These are phyloP conservation scores for Lasiurus cinereus DNA, from an alignment of 2,113 vertebrate genomes.

Conservation along the genomic window DNA sequence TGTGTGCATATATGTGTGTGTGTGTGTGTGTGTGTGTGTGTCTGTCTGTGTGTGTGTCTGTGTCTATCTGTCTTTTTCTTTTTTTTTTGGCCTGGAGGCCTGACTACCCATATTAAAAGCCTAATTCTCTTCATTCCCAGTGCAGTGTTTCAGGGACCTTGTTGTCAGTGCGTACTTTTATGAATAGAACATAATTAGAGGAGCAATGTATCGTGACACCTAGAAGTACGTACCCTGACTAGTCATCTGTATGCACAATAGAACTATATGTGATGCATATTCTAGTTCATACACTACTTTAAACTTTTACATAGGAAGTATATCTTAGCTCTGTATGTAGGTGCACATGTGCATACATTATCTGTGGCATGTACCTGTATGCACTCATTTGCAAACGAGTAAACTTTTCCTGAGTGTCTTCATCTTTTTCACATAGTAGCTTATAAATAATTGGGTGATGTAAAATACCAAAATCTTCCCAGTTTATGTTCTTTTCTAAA, in stretches of 20 bases:
- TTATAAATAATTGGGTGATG: not conserved
- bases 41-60: not conserved
- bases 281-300: not conserved
- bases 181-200: not conserved
- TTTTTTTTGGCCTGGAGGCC: not conserved
- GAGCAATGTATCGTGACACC: not conserved
- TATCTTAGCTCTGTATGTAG: not conserved
- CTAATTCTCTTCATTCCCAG: not conserved
- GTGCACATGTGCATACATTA: not conserved
- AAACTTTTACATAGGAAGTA: not conserved
- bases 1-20: not conserved
- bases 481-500: constrained; percentile 29
- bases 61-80: not conserved
- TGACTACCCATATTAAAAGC: not conserved
- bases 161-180: not conserved
- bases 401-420: not conserved
- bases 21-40: not conserved
- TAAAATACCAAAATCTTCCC: not conserved
- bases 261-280: not conserved
- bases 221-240: not conserved
- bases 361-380: not conserved
- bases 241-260: not conserved
- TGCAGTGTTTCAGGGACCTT: not conserved
- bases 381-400: not conserved
- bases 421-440: not conserved